These are phyloP conservation scores for Montipora capitata DNA, from an alignment of 92 coral and sea anemone genomes.

Conservation along the genomic window DNA sequence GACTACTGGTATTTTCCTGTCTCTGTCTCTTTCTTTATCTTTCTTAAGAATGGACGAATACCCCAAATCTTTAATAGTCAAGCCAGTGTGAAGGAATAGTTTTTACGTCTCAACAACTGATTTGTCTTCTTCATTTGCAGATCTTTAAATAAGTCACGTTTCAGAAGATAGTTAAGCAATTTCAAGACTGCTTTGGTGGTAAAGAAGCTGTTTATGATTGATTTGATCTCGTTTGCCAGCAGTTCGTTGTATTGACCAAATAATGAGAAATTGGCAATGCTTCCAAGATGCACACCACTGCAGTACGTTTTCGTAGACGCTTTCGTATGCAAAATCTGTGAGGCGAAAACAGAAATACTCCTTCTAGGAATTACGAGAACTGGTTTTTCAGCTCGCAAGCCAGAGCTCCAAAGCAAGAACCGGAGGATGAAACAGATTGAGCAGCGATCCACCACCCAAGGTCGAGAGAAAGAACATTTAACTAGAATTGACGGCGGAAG, in stretches of 20 bases:
- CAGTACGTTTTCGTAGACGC: slow-evolving; percentile 61
- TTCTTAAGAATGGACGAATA: neutral
- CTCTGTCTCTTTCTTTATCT: too few relatives aligned
- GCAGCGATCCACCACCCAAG: slow-evolving; percentile 45
- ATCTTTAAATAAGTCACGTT: slow-evolving; percentile 13
- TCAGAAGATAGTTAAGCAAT: neutral
- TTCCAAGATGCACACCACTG: slow-evolving; percentile 73
- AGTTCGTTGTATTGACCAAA: slow-evolving; percentile 50
- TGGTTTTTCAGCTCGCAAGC: slow-evolving; percentile 58
- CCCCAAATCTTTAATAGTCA: neutral
- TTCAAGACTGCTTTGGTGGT: neutral
- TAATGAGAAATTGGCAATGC: slow-evolving; percentile 74
- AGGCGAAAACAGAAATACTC: slow-evolving; percentile 58
- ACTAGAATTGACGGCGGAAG: slow-evolving; percentile 74
- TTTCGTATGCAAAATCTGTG: slow-evolving; percentile 44
- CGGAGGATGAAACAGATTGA: slow-evolving; percentile 90
- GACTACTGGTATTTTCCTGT: neutral
- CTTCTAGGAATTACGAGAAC: slow-evolving; percentile 58
- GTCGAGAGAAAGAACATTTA: slow-evolving; percentile 35
- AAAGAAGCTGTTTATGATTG: neutral
- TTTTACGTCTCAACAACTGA: neutral
- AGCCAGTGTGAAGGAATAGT: neutral
- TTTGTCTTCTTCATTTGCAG: neutral
- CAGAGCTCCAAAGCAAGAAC: slow-evolving; percentile 55
- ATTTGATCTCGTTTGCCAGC: neutral